Evolutionary conservation across 2,113 vertebrate genomes (phyloP).

Genomic region (Gallinago paraguaiae): DNA sequence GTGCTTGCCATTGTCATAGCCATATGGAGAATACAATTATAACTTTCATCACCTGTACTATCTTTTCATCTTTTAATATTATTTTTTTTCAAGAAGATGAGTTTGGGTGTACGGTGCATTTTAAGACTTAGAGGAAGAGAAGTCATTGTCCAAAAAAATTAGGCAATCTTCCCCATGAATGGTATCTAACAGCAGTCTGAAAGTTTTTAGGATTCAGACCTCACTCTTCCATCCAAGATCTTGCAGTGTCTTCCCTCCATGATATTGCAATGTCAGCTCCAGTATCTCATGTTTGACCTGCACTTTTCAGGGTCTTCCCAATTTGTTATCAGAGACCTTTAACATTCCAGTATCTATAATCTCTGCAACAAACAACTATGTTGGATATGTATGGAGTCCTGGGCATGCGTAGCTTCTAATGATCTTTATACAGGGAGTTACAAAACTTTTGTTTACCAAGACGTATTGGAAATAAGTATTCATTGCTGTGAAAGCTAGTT

Average conservation of each 20-base stretch:
- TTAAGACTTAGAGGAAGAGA: not conserved
- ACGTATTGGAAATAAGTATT: not conserved
- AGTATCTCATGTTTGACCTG: not conserved
- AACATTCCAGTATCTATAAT: not conserved
- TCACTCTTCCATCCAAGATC: not conserved
- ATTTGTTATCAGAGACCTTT: not conserved
- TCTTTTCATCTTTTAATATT: not conserved
- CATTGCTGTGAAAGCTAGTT: not conserved
- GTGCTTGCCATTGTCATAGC: not conserved
- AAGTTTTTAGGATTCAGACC: not conserved
- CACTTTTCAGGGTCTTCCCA: not conserved
- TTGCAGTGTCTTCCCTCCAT: fast-evolving
- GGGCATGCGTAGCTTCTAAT: not conserved
- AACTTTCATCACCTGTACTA: not conserved
- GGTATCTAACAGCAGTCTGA: not conserved
- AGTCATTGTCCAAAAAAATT: not conserved
- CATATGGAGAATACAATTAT: not conserved
- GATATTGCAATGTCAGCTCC: not conserved
- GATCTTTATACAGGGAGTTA: not conserved
- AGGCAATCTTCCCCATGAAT: not conserved
- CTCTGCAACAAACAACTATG: not conserved
- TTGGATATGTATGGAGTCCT: not conserved
- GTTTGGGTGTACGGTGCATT: not conserved
- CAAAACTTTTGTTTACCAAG: not conserved
- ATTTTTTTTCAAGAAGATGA: not conserved